Base-by-base conservation (phyloP, 1,140 invertebrate species). In the Caerostris darwini region DNA sequence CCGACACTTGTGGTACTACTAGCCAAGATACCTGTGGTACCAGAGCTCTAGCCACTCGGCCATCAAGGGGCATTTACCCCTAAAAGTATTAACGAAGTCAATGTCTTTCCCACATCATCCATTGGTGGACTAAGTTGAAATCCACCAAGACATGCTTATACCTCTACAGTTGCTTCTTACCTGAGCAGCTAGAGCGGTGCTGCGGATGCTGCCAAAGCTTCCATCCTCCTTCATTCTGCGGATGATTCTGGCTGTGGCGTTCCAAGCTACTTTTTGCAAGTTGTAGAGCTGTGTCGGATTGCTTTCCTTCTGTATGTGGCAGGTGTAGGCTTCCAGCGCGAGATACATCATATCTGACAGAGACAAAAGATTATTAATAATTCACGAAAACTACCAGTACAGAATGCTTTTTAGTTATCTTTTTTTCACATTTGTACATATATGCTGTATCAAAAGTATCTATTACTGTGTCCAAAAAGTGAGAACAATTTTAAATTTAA, bases 141-240 rank as follows among this genome's bases (percentile, higher is more conserved):
- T 2, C 34, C 34, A 34, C 34, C 34, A 34, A 34, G 34, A 34
- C 34, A 34, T 34, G 34, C 34, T 34, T 2, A 34, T 34, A 34
- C 34, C 34, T 34, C 34, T 34, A 34, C 34, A 34, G 0, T 34
- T 34, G 34, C 34, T 17, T n/a, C 6, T 88, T 67, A 93, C 91
- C 82, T 93, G 91, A 3, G 64, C 64, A 50, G 64, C 64, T 8
- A 93, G 12, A 3, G 91, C 82, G 14, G 91, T 86, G 12, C 81
- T 93, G 54, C 87, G 87, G 5, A 93, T 53, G 54, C 83, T 93
- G 5, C 91, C 91, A 12, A 93, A 93, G 4, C 64, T 86, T 12
- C 91, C 91, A 5, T 93, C 82, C 6, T 53, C 19, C 8, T 56
- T 54, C 90, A 61, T 81, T 50, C 69, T 19, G 1, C n/a, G 19